phyloP scores from a whole-genome alignment of 2,113 vertebrate species.

The Chionis minor region DNA sequence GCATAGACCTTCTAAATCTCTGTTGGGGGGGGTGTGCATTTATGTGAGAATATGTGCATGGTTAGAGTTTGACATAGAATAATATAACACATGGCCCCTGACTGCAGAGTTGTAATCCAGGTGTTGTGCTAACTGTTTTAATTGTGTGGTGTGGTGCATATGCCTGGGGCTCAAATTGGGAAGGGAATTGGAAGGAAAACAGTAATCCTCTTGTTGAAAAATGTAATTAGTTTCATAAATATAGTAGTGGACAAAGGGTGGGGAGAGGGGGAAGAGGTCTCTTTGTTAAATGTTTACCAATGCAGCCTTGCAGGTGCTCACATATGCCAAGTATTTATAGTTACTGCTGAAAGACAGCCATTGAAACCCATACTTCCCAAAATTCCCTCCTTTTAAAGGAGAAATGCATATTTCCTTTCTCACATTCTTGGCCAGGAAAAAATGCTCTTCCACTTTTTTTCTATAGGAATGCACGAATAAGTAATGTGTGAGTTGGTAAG shows the following conservation, averaged over 20 bases:
- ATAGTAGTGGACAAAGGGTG: not conserved
- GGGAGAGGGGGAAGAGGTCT: not conserved
- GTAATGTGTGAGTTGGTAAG: not conserved
- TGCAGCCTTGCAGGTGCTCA: conserved; percentile 1
- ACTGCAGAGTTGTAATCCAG: conserved; percentile 58
- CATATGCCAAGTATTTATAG: not conserved
- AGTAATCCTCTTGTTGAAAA: conserved; percentile 56
- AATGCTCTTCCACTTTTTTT: not conserved
- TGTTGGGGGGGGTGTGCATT: not conserved
- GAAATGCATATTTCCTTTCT: not conserved
- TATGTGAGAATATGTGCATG: not conserved
- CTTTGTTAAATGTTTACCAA: not conserved
- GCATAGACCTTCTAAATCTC: not conserved
- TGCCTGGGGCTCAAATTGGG: not conserved
- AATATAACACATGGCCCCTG: conserved; percentile 34
- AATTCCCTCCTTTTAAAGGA: not conserved
- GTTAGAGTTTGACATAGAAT: not conserved
- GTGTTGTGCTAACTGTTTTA: conserved; percentile 64
- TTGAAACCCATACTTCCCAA: not conserved
- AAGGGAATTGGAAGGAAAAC: conserved; percentile 35
- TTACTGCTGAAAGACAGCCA: not conserved
- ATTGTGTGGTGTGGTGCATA: conserved; percentile 38
- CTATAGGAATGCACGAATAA: not conserved
- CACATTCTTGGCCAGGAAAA: not conserved
- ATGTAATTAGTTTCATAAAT: conserved; percentile 42